Conservation (phyloP, 2,888 invertebrate species). For the Dryobotodes eremita region DNA sequence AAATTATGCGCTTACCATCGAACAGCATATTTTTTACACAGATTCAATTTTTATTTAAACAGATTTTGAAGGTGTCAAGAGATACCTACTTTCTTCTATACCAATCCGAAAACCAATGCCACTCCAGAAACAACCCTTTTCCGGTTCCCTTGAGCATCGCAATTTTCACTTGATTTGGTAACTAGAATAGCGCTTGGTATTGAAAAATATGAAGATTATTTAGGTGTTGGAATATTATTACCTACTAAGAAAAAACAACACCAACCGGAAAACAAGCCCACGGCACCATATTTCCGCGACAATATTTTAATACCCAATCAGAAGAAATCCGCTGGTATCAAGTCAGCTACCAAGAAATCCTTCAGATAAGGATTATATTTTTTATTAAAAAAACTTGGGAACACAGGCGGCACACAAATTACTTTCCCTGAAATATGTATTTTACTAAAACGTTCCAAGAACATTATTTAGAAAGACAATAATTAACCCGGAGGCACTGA, state of each 20-base stretch:
- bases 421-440: conserved; percentile 35
- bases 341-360: conserved; percentile 23
- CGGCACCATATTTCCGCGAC: conserved; percentile 2
- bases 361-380: conserved; percentile 43
- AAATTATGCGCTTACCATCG: too few species aligned
- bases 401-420: conserved; percentile 48
- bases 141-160: neutral
- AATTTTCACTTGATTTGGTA: neutral
- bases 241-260: neutral
- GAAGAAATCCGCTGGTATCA: conserved; percentile 21
- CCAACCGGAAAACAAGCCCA: neutral
- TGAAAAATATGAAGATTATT: neutral
- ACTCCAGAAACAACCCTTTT: neutral
- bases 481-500: conserved; percentile 38
- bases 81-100: too few species aligned
- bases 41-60: too few species aligned
- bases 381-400: conserved; percentile 43
- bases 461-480: conserved; percentile 52
- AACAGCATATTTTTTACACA: too few species aligned
- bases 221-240: neutral
- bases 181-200: neutral
- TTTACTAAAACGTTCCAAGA: conserved; percentile 37
- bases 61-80: too few species aligned
- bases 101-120: too few species aligned
- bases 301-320: conserved; percentile 41